phyloP scores from a whole-genome alignment of 1,140 invertebrate genomes.

The Diploscapter pachys region DNA sequence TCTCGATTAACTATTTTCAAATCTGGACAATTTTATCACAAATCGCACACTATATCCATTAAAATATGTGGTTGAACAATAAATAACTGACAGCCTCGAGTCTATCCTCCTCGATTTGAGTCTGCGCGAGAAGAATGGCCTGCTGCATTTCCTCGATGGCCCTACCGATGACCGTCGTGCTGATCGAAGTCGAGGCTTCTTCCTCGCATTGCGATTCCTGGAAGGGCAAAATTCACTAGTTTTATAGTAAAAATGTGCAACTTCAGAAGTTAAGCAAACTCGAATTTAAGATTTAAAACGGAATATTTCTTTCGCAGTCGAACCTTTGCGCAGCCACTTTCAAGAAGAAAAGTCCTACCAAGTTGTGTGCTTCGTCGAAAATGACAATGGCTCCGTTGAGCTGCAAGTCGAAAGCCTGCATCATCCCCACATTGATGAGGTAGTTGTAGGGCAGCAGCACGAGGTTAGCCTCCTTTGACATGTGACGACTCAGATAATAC shows the following conservation, averaged over 20 bases:
- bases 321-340: no score
- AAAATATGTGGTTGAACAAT: no score
- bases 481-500: slow-evolving; percentile 82
- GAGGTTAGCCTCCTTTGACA: slow-evolving; percentile 77
- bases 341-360: slow-evolving; percentile 61
- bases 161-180: slow-evolving; percentile 60
- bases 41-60: no score
- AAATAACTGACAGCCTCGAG: neutral
- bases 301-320: no score
- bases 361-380: slow-evolving; percentile 97
- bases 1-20: no score
- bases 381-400: slow-evolving; percentile 68
- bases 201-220: slow-evolving; percentile 91
- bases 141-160: slow-evolving; percentile 62
- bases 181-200: slow-evolving; percentile 81
- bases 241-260: neutral
- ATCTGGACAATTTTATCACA: no score
- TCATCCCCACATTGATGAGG: slow-evolving; percentile 81
- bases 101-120: neutral
- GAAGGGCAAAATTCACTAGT: slow-evolving; percentile 10
- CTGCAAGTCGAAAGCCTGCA: slow-evolving; percentile 65
- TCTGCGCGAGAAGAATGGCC: slow-evolving; percentile 65
- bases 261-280: no score
- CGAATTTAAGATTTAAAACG: no score
- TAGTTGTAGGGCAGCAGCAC: slow-evolving; percentile 99